Conservation (phyloP, 1,140 invertebrate species). For the Tetragnatha versicolor region DNA sequence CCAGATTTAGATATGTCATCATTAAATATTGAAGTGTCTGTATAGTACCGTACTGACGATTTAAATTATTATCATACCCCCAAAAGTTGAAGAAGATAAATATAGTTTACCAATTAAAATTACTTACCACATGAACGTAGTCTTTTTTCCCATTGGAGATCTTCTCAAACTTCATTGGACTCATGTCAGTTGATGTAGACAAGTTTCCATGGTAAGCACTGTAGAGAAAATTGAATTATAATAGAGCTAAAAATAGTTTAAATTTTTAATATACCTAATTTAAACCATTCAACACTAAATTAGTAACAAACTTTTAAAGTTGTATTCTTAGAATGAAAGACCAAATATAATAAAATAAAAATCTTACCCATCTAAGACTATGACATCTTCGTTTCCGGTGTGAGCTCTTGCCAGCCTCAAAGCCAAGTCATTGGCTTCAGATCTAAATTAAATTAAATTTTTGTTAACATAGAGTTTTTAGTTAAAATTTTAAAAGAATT, state of each 20-base stretch:
- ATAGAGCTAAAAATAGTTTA: no score
- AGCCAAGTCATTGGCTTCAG: constrained; percentile 98
- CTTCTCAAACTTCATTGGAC: constrained; percentile 95
- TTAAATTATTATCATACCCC: no score
- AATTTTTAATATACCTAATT: no score
- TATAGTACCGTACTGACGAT: no score
- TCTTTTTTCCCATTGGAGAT: constrained; percentile 74
- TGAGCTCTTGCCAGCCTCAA: constrained; percentile 86
- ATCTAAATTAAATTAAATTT: constrained; percentile 71
- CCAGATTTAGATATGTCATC: no score
- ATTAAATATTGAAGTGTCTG: no score
- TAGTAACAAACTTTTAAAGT: no score
- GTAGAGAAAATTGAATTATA: constrained; percentile 65
- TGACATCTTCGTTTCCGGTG: constrained; percentile 87
- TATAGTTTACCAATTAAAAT: no score
- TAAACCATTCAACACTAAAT: no score
- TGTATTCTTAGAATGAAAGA: background rate
- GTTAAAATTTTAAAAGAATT: no score
- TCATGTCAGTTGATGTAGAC: constrained; percentile 92
- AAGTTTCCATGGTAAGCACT: constrained; percentile 99
- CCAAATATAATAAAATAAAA: background rate
- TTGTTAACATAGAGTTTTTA: no score
- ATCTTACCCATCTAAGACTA: constrained; percentile 96
- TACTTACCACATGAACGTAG: constrained; percentile 90
- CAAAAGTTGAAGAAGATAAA: no score